Percentiles rank a stretch among this genome's conserved stretches.
Conservation (phyloP, 2,797 vertebrate genomes). For the Distichodus sexfasciatus region DNA sequence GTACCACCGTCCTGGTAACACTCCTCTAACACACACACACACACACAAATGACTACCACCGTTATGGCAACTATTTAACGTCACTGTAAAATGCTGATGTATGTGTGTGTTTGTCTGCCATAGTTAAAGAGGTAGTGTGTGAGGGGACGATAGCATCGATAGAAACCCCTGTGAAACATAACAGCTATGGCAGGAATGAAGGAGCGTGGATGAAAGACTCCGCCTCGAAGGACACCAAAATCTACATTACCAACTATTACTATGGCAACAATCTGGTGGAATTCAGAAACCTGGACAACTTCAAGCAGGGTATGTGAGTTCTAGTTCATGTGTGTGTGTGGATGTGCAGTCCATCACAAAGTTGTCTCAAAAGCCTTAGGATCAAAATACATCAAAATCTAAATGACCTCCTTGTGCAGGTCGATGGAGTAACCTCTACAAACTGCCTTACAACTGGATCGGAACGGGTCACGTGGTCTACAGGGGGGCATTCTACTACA, state of each 20-base stretch:
- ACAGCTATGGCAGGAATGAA: constrained; percentile 93
- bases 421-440: constrained; percentile 96
- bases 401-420: constrained; percentile 65
- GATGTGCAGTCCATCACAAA: background rate
- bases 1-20: constrained; percentile 56
- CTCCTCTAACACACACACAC: background rate
- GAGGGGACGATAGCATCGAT: constrained; percentile 88
- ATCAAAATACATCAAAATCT: no score
- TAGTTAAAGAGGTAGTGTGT: constrained; percentile 79
- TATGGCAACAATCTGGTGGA: constrained; percentile 95
- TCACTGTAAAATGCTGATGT: background rate
- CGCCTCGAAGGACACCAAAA: constrained; percentile 81
- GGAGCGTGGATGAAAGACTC: constrained; percentile 99
- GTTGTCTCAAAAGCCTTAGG: no score
- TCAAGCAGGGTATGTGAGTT: constrained; percentile 82
- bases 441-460: constrained; percentile 97
- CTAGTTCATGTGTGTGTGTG: background rate
- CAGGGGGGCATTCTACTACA: constrained; percentile 92
- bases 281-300: constrained; percentile 94
- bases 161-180: constrained; percentile 81
- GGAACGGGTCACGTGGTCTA: constrained; percentile 95
- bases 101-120: background rate
- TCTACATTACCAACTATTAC: constrained; percentile 96
- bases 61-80: background rate
- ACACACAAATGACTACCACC: background rate